Evolutionary conservation across 2,113 vertebrate species (phyloP).

Genomic region (Accipiter virgatus): DNA sequence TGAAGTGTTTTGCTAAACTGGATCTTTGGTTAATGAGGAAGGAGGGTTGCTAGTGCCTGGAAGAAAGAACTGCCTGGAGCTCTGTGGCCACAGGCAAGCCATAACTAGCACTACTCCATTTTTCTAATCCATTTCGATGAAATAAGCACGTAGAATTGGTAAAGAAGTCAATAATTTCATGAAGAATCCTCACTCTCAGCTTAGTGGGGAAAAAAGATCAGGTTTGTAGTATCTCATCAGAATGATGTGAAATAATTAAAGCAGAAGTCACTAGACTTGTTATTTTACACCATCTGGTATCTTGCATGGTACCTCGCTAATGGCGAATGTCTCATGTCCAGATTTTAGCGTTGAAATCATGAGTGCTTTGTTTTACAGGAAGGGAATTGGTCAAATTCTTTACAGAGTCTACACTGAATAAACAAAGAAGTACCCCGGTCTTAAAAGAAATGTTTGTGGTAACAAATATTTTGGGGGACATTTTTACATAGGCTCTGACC

Average conservation of each 20-base stretch:
- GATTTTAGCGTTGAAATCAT: neutral
- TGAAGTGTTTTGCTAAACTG: constrained; percentile 27
- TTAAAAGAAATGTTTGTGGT: neutral
- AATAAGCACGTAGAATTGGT: neutral
- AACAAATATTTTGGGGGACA: neutral
- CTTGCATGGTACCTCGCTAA: neutral
- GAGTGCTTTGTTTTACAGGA: neutral
- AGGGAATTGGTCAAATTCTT: neutral
- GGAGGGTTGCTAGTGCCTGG: neutral
- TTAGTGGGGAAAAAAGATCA: neutral
- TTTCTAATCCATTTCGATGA: neutral
- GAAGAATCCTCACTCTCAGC: neutral
- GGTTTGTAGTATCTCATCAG: neutral
- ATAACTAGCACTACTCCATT: neutral
- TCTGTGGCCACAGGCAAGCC: neutral
- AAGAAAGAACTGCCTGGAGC: neutral
- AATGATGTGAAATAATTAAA: neutral
- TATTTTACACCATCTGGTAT: neutral
- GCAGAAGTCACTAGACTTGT: neutral
- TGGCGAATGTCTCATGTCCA: neutral
- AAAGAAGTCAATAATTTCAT: neutral
- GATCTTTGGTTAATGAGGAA: constrained; percentile 10
- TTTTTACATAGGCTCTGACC: constrained; percentile 24
- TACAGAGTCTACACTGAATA: neutral
- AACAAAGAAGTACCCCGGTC: neutral